Conservation (phyloP, 2,113 vertebrate species). For the Platichthys stellatus region DNA sequence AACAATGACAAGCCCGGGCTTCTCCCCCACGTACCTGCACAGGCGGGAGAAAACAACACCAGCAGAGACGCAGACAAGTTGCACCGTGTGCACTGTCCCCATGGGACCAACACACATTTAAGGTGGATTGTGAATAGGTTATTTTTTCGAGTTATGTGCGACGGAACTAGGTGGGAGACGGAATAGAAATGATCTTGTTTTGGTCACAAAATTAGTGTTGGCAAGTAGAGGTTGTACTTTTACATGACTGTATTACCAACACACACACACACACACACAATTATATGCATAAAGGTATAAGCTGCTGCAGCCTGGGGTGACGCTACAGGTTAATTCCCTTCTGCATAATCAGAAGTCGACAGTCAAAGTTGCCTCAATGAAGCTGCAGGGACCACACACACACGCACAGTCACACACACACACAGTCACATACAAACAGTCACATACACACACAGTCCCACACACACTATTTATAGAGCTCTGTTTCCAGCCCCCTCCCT, state of each 20-base stretch:
- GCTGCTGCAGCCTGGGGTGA: constrained; percentile 56
- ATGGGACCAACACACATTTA: constrained; percentile 4
- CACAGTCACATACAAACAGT: too few species aligned
- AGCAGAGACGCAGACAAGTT: constrained; percentile 18
- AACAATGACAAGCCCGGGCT: constrained; percentile 35
- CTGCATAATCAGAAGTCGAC: constrained; percentile 53
- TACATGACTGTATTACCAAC: not conserved
- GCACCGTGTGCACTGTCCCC: constrained; percentile 3
- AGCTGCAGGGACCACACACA: constrained; percentile 35
- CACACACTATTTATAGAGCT: constrained; percentile 50
- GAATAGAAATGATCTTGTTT: not conserved
- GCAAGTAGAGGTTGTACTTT: not conserved
- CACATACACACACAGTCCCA: not conserved
- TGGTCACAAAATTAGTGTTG: not conserved
- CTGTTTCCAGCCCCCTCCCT: constrained; percentile 18
- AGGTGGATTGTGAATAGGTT: not conserved
- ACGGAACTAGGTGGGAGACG: not conserved
- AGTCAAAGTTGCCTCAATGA: constrained; percentile 49
- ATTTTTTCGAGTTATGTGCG: not conserved
- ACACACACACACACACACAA: not conserved
- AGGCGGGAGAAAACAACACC: constrained; percentile 24
- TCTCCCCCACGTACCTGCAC: constrained; percentile 9
- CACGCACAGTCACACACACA: too few species aligned
- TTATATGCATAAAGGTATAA: constrained; percentile 3
- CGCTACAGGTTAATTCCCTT: constrained; percentile 50